Evolutionary conservation across 2,113 vertebrate species (phyloP).

Genomic region (Ploceus nigricollis): DNA sequence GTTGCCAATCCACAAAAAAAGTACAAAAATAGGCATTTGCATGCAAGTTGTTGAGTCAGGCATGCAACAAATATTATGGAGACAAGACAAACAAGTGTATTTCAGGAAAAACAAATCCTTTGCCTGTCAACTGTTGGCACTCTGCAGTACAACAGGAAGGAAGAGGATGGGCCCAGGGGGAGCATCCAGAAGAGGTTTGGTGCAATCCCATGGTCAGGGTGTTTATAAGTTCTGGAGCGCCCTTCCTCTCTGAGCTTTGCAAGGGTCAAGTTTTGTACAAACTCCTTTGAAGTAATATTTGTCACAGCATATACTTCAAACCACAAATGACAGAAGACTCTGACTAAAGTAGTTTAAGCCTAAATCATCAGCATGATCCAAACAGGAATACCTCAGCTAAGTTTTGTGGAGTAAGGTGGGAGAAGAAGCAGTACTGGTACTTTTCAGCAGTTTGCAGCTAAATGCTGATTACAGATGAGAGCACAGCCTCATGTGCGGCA

Average conservation of each 20-base stretch:
- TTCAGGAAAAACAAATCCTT: slow-evolving; percentile 15
- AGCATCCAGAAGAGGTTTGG: neutral
- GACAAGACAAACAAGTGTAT: slow-evolving; percentile 29
- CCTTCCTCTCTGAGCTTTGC: neutral
- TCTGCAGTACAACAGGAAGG: neutral
- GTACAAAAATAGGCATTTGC: slow-evolving; percentile 21
- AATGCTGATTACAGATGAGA: neutral
- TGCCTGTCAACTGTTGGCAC: neutral
- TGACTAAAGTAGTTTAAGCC: neutral
- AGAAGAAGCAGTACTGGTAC: neutral
- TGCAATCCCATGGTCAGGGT: neutral
- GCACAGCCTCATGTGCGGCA: rapidly evolving
- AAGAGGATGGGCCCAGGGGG: neutral
- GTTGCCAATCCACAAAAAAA: slow-evolving; percentile 31
- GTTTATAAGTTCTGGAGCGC: neutral
- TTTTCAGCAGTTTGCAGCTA: neutral
- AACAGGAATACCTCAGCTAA: neutral
- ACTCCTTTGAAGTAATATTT: neutral
- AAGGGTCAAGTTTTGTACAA: neutral
- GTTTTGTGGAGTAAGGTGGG: neutral
- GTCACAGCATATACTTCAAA: neutral
- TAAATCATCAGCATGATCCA: neutral
- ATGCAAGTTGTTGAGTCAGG: neutral
- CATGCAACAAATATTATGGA: slow-evolving; percentile 4
- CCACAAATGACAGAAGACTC: neutral